Conservation (phyloP, 2,888 invertebrate genomes). For the Eupeodes luniger region DNA sequence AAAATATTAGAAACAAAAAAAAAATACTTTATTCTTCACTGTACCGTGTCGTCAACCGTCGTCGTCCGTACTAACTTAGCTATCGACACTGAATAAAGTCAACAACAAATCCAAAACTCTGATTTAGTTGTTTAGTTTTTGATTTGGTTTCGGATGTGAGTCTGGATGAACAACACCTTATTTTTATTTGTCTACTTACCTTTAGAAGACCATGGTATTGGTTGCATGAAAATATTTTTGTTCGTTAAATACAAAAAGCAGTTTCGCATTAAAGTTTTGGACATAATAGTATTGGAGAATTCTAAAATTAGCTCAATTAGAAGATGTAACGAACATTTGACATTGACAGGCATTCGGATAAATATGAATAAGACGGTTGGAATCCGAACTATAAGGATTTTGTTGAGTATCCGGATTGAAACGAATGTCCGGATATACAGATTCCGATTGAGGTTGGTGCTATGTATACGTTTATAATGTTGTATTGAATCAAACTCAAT, state of each 20-base stretch:
- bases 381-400: too few species aligned
- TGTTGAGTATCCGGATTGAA: too few species aligned
- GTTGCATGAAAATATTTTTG: neutral
- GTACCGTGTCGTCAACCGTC: constrained; percentile 76
- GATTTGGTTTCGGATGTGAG: constrained; percentile 49
- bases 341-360: too few species aligned
- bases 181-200: neutral
- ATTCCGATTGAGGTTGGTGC: too few species aligned
- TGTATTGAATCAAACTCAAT: too few species aligned
- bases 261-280: too few species aligned
- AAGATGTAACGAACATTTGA: too few species aligned
- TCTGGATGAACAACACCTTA: constrained; percentile 55
- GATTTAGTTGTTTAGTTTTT: constrained; percentile 66
- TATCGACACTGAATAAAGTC: constrained; percentile 84
- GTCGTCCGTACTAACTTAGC: constrained; percentile 82
- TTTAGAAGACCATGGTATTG: neutral
- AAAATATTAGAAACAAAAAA: neutral
- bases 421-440: too few species aligned
- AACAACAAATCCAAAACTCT: constrained; percentile 76
- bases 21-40: constrained; percentile 41
- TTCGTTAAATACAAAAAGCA: neutral
- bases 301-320: too few species aligned
- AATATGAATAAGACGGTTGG: too few species aligned
- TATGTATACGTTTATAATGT: too few species aligned
- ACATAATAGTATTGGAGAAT: too few species aligned